These are phyloP conservation scores for Apomyelois bistriatella DNA, from an alignment of 2,888 invertebrate genomes.

Conservation along the genomic window DNA sequence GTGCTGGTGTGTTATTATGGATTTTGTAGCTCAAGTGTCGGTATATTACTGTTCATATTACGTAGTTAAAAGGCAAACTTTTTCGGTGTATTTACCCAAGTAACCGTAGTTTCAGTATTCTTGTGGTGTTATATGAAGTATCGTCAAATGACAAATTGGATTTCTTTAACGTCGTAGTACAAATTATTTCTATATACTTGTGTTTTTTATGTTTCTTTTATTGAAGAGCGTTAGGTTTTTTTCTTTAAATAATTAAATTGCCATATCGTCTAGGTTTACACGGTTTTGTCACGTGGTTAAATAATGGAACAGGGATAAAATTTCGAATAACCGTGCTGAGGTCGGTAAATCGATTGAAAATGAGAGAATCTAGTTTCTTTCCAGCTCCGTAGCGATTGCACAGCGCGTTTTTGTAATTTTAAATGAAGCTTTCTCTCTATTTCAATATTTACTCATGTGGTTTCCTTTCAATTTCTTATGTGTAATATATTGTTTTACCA, in stretches of 20 bases:
- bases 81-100: background rate
- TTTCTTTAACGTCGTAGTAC: constrained; percentile 38
- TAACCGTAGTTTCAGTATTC: background rate
- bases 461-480: too few species aligned
- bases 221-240: background rate
- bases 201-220: constrained; percentile 3
- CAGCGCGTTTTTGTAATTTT: too few species aligned
- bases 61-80: background rate
- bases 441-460: too few species aligned
- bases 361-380: too few species aligned
- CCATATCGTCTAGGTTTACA: constrained; percentile 1
- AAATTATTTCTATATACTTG: constrained; percentile 36
- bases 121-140: background rate
- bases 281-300: background rate
- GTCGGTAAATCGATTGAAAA: too few species aligned
- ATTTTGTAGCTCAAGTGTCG: background rate
- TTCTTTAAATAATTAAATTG: constrained; percentile 2
- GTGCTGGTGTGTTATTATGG: background rate
- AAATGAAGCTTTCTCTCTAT: too few species aligned
- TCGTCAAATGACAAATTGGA: background rate
- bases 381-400: too few species aligned
- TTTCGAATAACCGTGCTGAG: too few species aligned
- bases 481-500: too few species aligned
- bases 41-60: constrained; percentile 2
- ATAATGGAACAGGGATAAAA: too few species aligned